Evolutionary conservation across 2,797 vertebrate genomes (phyloP).

Genomic region (Eulemur mongoz): DNA sequence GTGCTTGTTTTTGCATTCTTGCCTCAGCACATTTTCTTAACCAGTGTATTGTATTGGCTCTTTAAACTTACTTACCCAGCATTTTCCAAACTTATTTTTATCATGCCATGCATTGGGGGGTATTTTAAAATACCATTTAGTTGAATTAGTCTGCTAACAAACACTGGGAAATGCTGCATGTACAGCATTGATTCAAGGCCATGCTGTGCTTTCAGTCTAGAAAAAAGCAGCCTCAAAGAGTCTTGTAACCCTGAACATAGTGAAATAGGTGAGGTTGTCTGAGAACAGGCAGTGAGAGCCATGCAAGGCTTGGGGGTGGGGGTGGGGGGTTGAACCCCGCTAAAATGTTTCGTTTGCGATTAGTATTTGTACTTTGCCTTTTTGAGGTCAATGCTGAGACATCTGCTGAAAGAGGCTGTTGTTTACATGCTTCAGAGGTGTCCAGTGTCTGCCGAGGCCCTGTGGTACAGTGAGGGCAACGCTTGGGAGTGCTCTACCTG

Average conservation of each 20-base stretch:
- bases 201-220: background rate
- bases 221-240: background rate
- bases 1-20: too few relatives aligned
- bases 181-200: background rate
- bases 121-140: background rate
- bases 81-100: background rate
- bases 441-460: background rate
- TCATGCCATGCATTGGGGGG: background rate
- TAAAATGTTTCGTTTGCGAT: background rate
- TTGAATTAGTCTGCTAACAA: background rate
- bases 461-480: background rate
- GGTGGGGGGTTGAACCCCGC: background rate
- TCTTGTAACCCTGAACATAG: background rate
- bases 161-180: background rate
- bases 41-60: background rate
- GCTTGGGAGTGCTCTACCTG: background rate
- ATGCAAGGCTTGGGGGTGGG: accelerated
- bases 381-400: background rate
- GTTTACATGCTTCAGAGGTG: background rate
- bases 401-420: background rate
- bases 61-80: background rate
- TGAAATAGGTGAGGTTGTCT: background rate
- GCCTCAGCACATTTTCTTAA: background rate
- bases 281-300: background rate
- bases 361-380: background rate